Evolutionary conservation across 2,113 vertebrate genomes (phyloP).

Genomic region (Muntiacus reevesi): DNA sequence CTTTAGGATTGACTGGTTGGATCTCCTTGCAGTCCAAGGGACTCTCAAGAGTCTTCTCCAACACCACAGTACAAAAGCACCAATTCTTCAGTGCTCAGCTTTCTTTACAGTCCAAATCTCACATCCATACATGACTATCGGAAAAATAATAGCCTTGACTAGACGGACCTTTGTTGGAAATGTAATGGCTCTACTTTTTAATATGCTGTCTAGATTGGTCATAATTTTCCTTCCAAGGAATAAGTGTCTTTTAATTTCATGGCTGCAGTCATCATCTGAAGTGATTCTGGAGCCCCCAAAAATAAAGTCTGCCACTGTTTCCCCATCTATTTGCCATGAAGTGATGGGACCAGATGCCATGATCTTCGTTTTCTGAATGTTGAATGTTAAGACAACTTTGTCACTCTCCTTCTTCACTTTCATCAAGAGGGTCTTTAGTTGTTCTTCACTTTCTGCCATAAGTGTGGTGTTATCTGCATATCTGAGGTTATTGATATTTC

Average conservation of each 20-base stretch:
- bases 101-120: background rate
- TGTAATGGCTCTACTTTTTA: background rate
- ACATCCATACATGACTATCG: background rate
- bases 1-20: background rate
- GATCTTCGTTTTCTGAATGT: background rate
- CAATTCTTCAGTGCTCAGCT: background rate
- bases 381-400: background rate
- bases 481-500: background rate
- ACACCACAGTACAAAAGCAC: background rate
- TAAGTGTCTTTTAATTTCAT: background rate
- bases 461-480: background rate
- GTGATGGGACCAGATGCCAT: background rate
- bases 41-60: background rate
- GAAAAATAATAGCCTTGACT: background rate
- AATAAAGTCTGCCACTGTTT: background rate
- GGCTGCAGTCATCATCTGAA: fast-evolving
- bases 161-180: background rate
- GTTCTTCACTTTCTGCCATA: background rate
- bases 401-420: background rate
- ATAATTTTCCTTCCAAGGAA: background rate
- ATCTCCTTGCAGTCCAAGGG: background rate
- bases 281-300: background rate
- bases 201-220: background rate
- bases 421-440: background rate
- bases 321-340: background rate